These are phyloP conservation scores for Drosophila nigrodunni DNA, from an alignment of 1,140 invertebrate genomes.

Conservation along the genomic window DNA sequence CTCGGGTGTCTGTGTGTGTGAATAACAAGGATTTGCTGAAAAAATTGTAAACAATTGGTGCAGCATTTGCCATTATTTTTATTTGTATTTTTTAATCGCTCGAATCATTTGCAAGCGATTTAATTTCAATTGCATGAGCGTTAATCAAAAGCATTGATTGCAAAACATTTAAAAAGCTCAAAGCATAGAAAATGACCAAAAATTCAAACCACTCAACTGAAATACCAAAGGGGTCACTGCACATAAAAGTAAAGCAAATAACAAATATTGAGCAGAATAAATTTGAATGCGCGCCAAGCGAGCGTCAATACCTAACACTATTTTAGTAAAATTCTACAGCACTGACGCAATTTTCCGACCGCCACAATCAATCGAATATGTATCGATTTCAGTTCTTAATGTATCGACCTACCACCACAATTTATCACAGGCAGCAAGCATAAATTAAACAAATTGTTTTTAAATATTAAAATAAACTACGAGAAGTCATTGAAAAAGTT, in stretches of 20 bases:
- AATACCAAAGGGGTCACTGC: background rate
- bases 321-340: background rate
- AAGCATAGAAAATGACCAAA: constrained; percentile 20
- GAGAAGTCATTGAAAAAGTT: too few species aligned
- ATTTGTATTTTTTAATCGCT: constrained; percentile 20
- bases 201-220: constrained; percentile 12
- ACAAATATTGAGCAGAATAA: background rate
- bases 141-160: constrained; percentile 71
- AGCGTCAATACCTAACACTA: background rate
- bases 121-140: constrained; percentile 79
- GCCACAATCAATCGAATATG: constrained; percentile 10
- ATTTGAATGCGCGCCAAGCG: constrained; percentile 19
- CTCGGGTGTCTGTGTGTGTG: constrained; percentile 37
- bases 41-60: constrained; percentile 61
- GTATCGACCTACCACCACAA: constrained; percentile 33
- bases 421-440: constrained; percentile 6
- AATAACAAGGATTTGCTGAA: constrained; percentile 36
- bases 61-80: constrained; percentile 33
- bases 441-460: constrained; percentile 26
- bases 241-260: background rate
- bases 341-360: background rate
- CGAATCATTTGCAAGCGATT: constrained; percentile 79
- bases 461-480: constrained; percentile 1
- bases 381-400: background rate
- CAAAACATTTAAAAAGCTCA: constrained; percentile 7